Conservation (phyloP, 2,888 invertebrate genomes). For the Pimpla rufipes region DNA sequence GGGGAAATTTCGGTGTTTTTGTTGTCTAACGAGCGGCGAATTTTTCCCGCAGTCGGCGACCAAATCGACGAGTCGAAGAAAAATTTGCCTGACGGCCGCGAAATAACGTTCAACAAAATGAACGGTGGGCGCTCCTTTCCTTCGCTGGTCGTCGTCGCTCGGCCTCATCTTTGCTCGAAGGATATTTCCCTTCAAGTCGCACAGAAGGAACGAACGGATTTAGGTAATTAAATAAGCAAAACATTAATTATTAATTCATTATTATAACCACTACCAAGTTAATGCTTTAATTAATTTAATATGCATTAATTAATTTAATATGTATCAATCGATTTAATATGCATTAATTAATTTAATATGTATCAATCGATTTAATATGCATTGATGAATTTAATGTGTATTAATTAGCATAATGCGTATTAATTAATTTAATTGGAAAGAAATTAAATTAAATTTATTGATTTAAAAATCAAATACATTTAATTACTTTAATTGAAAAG, state of each 20-base stretch:
- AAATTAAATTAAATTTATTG: conserved; percentile 1
- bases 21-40: no score
- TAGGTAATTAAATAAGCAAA: conserved; percentile 85
- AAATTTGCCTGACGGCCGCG: conserved; percentile 90
- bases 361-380: no score
- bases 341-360: no score
- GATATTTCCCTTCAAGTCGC: conserved; percentile 85
- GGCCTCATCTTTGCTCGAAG: conserved; percentile 91
- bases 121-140: conserved; percentile 94
- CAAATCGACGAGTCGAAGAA: conserved; percentile 87
- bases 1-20: background rate
- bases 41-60: conserved; percentile 75
- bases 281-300: no score
- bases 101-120: conserved; percentile 92
- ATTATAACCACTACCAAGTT: no score
- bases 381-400: no score
- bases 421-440: no score
- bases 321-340: no score
- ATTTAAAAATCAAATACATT: background rate
- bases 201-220: conserved; percentile 83
- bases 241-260: no score
- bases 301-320: no score
- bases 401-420: no score
- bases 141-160: conserved; percentile 93
- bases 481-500: background rate